A percentile compares a stretch with the other conserved stretches of the same genome.
phyloP scores from a whole-genome alignment of 2,888 invertebrate genomes.

The Coenonympha arcania region DNA sequence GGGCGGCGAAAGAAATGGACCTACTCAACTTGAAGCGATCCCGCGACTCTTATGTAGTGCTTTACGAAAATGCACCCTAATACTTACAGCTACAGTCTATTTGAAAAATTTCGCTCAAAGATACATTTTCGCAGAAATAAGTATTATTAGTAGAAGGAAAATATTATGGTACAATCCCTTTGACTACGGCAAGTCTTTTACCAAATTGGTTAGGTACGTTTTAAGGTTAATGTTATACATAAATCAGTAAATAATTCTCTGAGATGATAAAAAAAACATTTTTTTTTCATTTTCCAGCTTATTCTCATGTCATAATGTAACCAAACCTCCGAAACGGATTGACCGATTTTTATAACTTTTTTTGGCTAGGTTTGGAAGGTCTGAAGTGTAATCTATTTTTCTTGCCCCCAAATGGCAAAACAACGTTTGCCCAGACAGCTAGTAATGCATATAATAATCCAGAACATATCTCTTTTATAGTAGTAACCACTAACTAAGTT shows the following conservation, averaged over 20 bases:
- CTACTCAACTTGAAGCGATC: slow-evolving; percentile 58
- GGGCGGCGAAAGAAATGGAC: slow-evolving; percentile 70
- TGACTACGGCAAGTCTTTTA: slow-evolving; percentile 57
- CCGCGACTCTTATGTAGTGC: slow-evolving; percentile 31
- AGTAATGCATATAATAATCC: too few species aligned
- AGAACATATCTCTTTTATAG: too few species aligned
- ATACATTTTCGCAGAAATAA: slow-evolving; percentile 42
- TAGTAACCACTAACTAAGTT: too few species aligned
- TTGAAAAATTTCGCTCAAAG: slow-evolving; percentile 24
- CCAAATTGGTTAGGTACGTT: slow-evolving; percentile 52
- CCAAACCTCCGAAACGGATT: too few species aligned
- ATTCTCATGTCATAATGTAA: too few species aligned
- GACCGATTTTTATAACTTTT: too few species aligned
- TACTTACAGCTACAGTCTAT: slow-evolving; percentile 32
- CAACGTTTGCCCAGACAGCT: too few species aligned
- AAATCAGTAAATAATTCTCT: too few species aligned
- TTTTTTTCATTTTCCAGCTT: too few species aligned
- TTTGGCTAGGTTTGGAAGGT: too few species aligned
- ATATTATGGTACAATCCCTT: slow-evolving; percentile 53
- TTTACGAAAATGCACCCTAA: slow-evolving; percentile 38
- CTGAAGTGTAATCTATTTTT: background rate
- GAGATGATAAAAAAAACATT: too few species aligned
- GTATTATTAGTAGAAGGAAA: slow-evolving; percentile 62
- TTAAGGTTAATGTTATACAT: slow-evolving; percentile 32
- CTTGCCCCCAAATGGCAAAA: too few species aligned